Evolutionary conservation across 1,140 invertebrate species (phyloP).

Genomic region (Drosophila bocqueti): DNA sequence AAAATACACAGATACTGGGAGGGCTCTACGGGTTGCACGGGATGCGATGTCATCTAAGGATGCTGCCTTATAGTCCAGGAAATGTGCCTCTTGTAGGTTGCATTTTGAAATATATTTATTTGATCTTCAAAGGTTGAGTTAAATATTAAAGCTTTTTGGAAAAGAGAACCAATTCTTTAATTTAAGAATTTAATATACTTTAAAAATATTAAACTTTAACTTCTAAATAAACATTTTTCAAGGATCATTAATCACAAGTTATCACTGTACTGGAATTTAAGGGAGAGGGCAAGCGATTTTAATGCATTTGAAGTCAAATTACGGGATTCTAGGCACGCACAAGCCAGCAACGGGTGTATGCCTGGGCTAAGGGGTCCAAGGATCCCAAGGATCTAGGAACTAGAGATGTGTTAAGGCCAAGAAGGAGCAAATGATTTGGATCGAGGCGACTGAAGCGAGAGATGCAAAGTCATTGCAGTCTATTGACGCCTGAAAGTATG

Average conservation of each 20-base stretch:
- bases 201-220: not conserved
- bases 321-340: conserved; percentile 77
- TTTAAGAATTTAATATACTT: not conserved
- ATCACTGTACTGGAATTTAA: conserved; percentile 33
- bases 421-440: conserved; percentile 58
- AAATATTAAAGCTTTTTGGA: not conserved
- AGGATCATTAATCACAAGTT: not conserved
- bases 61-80: not conserved
- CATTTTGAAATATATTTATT: not conserved
- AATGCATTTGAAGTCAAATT: conserved; percentile 82
- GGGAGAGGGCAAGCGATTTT: conserved; percentile 56
- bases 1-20: conserved; percentile 7
- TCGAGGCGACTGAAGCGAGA: conserved; percentile 34
- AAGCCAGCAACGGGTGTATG: conserved; percentile 43
- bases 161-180: no score
- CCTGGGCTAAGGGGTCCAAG: conserved; percentile 4
- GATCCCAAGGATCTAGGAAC: conserved; percentile 12
- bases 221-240: not conserved
- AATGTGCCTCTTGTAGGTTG: conserved; percentile 1
- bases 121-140: not conserved
- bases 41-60: not conserved
- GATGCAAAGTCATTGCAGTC: conserved; percentile 75
- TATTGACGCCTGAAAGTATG: conserved; percentile 80
- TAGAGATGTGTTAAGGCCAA: conserved; percentile 3
- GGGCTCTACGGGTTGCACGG: not conserved